Evolutionary conservation across 2,797 vertebrate genomes (phyloP), one percentile per base, ranked within the genome.

Genomic region (Sebastes iracundus): DNA sequence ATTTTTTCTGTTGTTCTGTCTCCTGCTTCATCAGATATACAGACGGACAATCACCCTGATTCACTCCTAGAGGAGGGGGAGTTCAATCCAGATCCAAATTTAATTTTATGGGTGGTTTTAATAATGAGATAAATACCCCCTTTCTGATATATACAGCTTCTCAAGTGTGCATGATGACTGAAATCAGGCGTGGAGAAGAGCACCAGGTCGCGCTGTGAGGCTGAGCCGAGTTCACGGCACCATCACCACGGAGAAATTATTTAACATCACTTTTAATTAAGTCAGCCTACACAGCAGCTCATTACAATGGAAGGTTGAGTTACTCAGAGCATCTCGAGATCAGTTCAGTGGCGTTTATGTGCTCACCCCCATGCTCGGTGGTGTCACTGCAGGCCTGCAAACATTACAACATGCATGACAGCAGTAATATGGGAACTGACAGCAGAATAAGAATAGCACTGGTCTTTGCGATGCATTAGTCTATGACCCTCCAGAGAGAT

Each of bases 231-330:
- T 91, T 92, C 89, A 88, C 4, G 76, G 82, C 79, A 64, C 80
- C 82, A 71, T 84, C 87, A 64, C 87, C 75, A 78, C 87, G 52
- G 88, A 91, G 85, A 92, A 93, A 94, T 94, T 90, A 94, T 93
- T 93, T 91, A 92, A 93, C 88, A 92, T 94, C 93, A 87, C 88
- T 93, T 95, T 94, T 95, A 95, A 96, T 96, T 91, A 95, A 91
- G 91, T 89, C 82, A 82, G 83, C 77, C 81, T 73, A 59, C 81
- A 82, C 87, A 90, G 92, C 87, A 74, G 88, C 85, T 92, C 83
- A 84, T 94, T 93, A 92, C 87, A 91, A 87, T 72, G 65, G 87
- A 87, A 79, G 86, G 77, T 73, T 93, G 90, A 95, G 92, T 93
- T 92, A 86, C 85, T 92, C 88, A 58, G 82, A 75, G 90, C 65